Percentiles rank a stretch among this genome's conserved stretches.
These are phyloP conservation scores for Plumapathes pennacea DNA, from an alignment of 92 coral and sea anemone species.

Conservation along the genomic window DNA sequence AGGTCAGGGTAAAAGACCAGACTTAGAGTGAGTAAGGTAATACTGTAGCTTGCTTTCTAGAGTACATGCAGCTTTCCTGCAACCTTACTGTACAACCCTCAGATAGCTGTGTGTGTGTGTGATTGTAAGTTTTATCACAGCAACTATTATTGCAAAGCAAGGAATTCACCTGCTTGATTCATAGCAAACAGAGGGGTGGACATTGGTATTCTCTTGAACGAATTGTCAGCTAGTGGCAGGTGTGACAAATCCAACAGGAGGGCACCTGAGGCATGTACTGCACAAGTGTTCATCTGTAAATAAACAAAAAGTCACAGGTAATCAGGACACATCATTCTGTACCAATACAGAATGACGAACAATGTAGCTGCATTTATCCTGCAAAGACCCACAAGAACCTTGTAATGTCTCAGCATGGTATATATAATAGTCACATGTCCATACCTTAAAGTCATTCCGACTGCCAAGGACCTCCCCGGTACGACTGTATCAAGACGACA, in stretches of 20 bases:
- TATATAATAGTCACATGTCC: neutral
- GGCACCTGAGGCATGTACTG: constrained; percentile 86
- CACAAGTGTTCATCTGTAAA: constrained; percentile 90
- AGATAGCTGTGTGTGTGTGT: too few species aligned
- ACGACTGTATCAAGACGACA: too few species aligned
- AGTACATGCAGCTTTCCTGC: too few species aligned
- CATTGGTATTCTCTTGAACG: constrained; percentile 61
- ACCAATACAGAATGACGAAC: neutral
- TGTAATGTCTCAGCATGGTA: too few species aligned
- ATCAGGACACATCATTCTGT: neutral
- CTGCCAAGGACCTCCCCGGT: constrained; percentile 97
- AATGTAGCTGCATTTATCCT: too few species aligned
- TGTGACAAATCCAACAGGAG: constrained; percentile 80
- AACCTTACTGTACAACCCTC: too few species aligned
- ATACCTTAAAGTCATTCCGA: constrained; percentile 91
- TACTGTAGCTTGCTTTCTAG: too few species aligned
- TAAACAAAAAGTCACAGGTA: neutral
- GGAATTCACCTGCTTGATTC: neutral
- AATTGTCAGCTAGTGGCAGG: constrained; percentile 63
- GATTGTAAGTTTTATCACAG: too few species aligned
- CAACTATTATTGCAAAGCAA: neutral
- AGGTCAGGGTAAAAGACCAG: too few species aligned
- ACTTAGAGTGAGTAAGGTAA: too few species aligned
- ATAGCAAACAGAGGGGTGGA: constrained; percentile 56
- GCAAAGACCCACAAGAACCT: too few species aligned